Percentiles rank a stretch among this genome's conserved stretches.
phyloP scores from a whole-genome alignment of 2,888 invertebrate genomes.

The Molanna angustata region DNA sequence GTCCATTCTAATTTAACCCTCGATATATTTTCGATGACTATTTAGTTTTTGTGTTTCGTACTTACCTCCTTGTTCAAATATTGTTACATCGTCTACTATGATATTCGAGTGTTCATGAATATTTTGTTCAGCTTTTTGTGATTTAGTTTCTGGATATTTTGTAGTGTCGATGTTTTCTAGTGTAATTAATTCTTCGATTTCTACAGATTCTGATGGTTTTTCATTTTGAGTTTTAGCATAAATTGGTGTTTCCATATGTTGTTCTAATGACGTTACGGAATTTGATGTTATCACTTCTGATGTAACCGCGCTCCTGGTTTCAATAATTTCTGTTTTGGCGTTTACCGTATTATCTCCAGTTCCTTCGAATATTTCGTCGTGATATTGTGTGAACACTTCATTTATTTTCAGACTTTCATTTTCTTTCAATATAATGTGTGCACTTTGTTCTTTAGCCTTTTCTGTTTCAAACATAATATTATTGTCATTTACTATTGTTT shows the following conservation, averaged over 20 bases:
- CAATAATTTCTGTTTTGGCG: background rate
- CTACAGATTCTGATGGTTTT: constrained; percentile 18
- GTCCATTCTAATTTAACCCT: too few species aligned
- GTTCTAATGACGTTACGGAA: background rate
- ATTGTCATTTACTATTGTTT: background rate
- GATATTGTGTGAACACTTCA: constrained; percentile 2
- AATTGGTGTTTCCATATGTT: background rate
- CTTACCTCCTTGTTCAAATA: constrained; percentile 41
- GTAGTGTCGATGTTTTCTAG: background rate
- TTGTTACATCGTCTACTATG: constrained; percentile 37
- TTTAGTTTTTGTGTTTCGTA: constrained; percentile 11
- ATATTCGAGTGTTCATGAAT: constrained; percentile 22
- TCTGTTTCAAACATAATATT: background rate
- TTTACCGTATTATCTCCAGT: background rate
- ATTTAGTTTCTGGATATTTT: constrained; percentile 4
- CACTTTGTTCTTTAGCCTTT: background rate
- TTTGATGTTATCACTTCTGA: constrained; percentile 32
- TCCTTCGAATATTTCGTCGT: background rate
- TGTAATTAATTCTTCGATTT: constrained; percentile 5
- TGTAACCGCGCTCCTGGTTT: constrained; percentile 34
- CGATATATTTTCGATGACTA: too few species aligned
- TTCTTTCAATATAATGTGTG: background rate
- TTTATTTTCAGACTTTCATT: background rate
- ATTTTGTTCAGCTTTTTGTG: constrained; percentile 19
- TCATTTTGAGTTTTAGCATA: constrained; percentile 17